Evolutionary conservation across 2,113 vertebrate genomes (phyloP), one percentile per base, ranked within the genome.

Genomic region (Thunnus maccoyii): DNA sequence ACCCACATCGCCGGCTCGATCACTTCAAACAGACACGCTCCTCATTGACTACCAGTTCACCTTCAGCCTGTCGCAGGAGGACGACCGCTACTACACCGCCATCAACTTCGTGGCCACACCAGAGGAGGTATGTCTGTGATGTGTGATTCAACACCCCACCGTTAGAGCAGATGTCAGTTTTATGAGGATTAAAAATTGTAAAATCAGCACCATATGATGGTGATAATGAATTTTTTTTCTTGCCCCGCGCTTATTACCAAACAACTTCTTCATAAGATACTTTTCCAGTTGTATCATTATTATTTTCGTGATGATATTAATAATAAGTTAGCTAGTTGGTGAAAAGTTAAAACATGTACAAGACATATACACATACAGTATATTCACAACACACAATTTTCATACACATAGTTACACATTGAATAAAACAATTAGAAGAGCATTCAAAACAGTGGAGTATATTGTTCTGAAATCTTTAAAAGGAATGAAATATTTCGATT

Each of bases 41-140:
- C 96, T 99, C 79, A 99, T 99, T 66, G 98, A 99, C 94, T 99
- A 99, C 93, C 98, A 99, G 96, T 99, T 99, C 94, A 99, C 98
- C 92, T 99, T 99, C 95, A 99, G 98, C 90, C 95, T 99, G 64
- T 99, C 98, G 44, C 98, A 99, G 91, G 98, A 99, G 92, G 98
- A 99, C 18, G 98, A 99, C 88, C 97, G 97, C 50, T 97, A 99
- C 90, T 99, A 99, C 89, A 99, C 97, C 30, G 97, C 98, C 75
- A 99, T 99, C 94, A 99, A 99, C 95, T 99, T 99, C 62, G 97
- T 99, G 88, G 98, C 98, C 54, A 99, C 98, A 9, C 98, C 98
- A 0, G 98, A 99, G 85, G 98, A 99, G 96, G 98, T 99, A 94
- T 0, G 90, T 57, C 10, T 62, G 69, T 47, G 54, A 16, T 86